Evolutionary conservation across 2,888 invertebrate genomes (phyloP).

Genomic region (Drosophila kokeensis): DNA sequence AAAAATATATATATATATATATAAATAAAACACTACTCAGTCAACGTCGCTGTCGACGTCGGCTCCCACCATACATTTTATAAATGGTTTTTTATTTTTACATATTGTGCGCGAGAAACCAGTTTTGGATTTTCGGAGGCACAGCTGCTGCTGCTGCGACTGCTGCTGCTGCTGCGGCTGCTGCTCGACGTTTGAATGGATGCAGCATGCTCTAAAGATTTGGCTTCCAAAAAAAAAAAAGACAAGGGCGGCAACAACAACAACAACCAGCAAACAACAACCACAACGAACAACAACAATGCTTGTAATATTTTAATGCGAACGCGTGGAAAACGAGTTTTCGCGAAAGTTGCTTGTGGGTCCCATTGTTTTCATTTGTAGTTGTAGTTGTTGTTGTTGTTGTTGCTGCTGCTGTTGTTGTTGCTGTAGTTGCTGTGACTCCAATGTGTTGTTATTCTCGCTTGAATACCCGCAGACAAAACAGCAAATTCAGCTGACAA

Average conservation of each 20-base stretch:
- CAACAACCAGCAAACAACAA: constrained; percentile 32
- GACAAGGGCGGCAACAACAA: constrained; percentile 53
- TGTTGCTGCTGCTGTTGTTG: not conserved
- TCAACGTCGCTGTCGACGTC: constrained; percentile 16
- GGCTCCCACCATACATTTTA: constrained; percentile 34
- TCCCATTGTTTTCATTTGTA: constrained; percentile 36
- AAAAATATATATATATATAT: constrained; percentile 18
- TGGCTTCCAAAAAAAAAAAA: constrained; percentile 55
- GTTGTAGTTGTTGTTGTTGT: not conserved
- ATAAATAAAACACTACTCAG: constrained; percentile 40
- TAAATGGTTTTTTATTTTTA: constrained; percentile 20
- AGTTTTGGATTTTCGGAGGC: constrained; percentile 56
- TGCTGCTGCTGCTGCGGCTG: constrained; percentile 22
- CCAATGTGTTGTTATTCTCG: constrained; percentile 31
- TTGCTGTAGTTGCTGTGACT: constrained; percentile 12
- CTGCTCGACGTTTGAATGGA: constrained; percentile 54
- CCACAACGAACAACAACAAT: constrained; percentile 31
- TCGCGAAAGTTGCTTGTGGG: constrained; percentile 73
- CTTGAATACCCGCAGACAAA: constrained; percentile 19
- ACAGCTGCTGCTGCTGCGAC: constrained; percentile 31
- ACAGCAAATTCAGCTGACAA: constrained; percentile 22
- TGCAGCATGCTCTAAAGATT: constrained; percentile 60
- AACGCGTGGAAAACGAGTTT: constrained; percentile 76
- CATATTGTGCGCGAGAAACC: constrained; percentile 50
- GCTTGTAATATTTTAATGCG: constrained; percentile 53